Conservation (phyloP, 2,113 vertebrate genomes). For the Nothobranchius kuhntae region DNA sequence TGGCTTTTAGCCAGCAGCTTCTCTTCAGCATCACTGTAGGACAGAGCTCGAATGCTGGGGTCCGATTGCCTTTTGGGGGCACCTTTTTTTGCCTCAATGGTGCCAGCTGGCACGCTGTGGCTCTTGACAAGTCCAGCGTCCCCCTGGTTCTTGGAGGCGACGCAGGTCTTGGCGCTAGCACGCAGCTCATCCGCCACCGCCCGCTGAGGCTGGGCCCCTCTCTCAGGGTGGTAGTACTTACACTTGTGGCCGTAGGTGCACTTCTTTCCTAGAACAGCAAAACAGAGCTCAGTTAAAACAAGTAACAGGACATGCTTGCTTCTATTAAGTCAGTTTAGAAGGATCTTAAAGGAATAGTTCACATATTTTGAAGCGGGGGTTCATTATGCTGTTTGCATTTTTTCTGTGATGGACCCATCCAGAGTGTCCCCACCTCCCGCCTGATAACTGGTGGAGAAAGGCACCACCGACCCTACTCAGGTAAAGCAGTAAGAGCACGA, state of each 20-base stretch:
- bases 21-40: slow-evolving; percentile 93
- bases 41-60: slow-evolving; percentile 89
- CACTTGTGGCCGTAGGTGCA: slow-evolving; percentile 99
- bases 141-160: slow-evolving; percentile 82
- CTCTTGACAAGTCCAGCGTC: slow-evolving; percentile 92
- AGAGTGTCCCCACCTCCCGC: too few relatives aligned
- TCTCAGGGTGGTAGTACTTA: slow-evolving; percentile 96
- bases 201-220: slow-evolving; percentile 94
- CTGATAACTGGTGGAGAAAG: too few relatives aligned
- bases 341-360: neutral
- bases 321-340: too few relatives aligned
- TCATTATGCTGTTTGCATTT: too few relatives aligned
- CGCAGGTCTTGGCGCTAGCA: slow-evolving; percentile 91
- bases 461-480: too few relatives aligned
- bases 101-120: slow-evolving; percentile 91
- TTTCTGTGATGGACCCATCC: too few relatives aligned
- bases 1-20: slow-evolving; percentile 90
- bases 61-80: slow-evolving; percentile 92
- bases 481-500: too few relatives aligned
- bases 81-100: slow-evolving; percentile 82
- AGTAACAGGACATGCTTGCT: neutral
- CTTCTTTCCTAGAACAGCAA: slow-evolving; percentile 86
- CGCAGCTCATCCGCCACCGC: slow-evolving; percentile 96
- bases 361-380: too few relatives aligned
- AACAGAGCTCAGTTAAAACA: neutral